Percentiles rank a stretch among this genome's conserved stretches.
These are phyloP conservation scores for Popillia japonica DNA, from an alignment of 1,140 invertebrate species.

Conservation along the genomic window DNA sequence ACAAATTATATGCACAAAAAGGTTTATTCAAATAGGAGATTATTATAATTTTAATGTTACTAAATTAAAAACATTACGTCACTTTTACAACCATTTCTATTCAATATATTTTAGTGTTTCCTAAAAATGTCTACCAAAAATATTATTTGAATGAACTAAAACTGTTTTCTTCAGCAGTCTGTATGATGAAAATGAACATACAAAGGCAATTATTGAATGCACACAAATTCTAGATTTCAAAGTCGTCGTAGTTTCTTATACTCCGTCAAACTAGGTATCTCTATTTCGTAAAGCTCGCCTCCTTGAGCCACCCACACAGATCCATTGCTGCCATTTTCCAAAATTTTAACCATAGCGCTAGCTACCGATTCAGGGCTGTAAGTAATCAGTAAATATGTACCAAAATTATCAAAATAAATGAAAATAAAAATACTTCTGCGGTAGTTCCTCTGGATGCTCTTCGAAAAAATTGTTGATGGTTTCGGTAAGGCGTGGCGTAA, in stretches of 20 bases:
- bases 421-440: not conserved
- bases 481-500: not conserved
- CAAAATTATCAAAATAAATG: not conserved
- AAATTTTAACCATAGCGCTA: slow-evolving; percentile 59
- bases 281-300: not conserved
- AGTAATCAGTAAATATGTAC: not conserved
- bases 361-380: slow-evolving; percentile 57
- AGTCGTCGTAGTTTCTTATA: not conserved
- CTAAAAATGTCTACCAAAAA: no score
- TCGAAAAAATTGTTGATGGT: not conserved
- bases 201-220: not conserved
- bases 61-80: not conserved
- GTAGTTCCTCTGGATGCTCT: not conserved
- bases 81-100: not conserved
- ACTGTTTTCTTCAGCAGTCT: no score
- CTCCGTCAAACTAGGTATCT: not conserved
- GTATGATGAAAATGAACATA: no score
- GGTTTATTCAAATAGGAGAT: no score
- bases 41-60: no score
- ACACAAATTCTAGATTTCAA: not conserved
- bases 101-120: not conserved
- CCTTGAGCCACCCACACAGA: slow-evolving; percentile 60
- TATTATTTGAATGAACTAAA: no score
- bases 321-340: slow-evolving; percentile 61
- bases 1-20: no score